Evolutionary conservation across 2,888 invertebrate species (phyloP).

Genomic region (Nymphalis polychloros): DNA sequence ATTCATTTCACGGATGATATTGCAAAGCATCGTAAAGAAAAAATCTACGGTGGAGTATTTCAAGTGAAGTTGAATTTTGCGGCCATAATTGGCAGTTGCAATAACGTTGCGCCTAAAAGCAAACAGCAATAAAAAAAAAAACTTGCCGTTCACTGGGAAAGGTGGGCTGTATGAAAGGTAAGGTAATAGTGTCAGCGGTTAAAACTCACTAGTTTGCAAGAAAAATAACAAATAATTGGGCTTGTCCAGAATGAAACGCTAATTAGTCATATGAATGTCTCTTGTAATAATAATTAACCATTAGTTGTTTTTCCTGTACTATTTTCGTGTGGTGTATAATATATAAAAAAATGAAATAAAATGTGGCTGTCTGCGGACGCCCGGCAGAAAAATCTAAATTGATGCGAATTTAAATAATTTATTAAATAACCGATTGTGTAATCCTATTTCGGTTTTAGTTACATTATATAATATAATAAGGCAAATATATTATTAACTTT

Average conservation of each 20-base stretch:
- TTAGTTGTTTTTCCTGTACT: background rate
- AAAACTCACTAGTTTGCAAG: background rate
- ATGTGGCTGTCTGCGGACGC: no score
- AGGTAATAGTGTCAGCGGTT: constrained; percentile 10
- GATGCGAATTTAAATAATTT: no score
- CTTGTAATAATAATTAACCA: background rate
- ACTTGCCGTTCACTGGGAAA: constrained; percentile 28
- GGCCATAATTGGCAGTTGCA: constrained; percentile 35
- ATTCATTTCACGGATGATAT: background rate
- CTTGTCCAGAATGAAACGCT: background rate
- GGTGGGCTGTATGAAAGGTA: constrained; percentile 19
- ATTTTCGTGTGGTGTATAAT: background rate
- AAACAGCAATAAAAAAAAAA: constrained; percentile 45
- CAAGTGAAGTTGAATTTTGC: constrained; percentile 18
- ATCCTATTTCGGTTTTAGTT: no score
- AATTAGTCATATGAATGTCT: background rate
- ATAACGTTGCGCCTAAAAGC: constrained; percentile 43
- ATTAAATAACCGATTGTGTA: no score
- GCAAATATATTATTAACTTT: no score
- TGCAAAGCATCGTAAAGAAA: constrained; percentile 7
- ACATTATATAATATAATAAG: no score
- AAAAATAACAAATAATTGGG: background rate
- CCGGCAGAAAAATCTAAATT: no score
- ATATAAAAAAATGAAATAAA: background rate
- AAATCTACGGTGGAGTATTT: constrained; percentile 8